Conservation (phyloP, 2,888 invertebrate genomes). For the Amiota mariae region DNA sequence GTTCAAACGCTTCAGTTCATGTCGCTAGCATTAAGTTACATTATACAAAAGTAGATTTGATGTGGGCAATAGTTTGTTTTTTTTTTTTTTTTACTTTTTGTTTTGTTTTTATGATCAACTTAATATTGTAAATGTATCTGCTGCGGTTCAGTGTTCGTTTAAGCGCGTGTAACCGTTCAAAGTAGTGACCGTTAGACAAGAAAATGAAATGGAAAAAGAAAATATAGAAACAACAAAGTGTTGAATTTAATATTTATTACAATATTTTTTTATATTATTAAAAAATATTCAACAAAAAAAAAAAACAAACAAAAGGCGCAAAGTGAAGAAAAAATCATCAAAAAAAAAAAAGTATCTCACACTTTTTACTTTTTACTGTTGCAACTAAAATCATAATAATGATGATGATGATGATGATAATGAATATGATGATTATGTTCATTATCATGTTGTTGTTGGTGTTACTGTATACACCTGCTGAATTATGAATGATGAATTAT, state of each 20-base stretch:
- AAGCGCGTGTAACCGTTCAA: slow-evolving; percentile 3
- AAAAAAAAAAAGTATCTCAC: too few species aligned
- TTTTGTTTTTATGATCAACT: not conserved
- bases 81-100: not conserved
- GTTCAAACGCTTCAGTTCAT: slow-evolving; percentile 42
- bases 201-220: not conserved
- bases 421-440: too few species aligned
- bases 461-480: too few species aligned
- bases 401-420: too few species aligned
- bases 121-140: not conserved
- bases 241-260: not conserved
- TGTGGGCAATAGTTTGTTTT: not conserved
- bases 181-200: slow-evolving; percentile 10
- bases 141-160: not conserved
- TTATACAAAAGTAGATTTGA: too few species aligned
- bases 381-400: not conserved
- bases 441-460: too few species aligned
- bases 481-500: too few species aligned
- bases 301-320: too few species aligned
- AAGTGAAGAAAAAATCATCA: too few species aligned
- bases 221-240: too few species aligned
- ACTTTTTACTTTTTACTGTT: too few species aligned
- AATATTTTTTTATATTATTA: not conserved
- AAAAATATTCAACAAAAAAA: not conserved
- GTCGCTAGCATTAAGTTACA: not conserved